A percentile compares a stretch with the other conserved stretches of the same genome.
Evolutionary conservation across 1,140 invertebrate species (phyloP).

Genomic region (Schlechtendalia chinensis): DNA sequence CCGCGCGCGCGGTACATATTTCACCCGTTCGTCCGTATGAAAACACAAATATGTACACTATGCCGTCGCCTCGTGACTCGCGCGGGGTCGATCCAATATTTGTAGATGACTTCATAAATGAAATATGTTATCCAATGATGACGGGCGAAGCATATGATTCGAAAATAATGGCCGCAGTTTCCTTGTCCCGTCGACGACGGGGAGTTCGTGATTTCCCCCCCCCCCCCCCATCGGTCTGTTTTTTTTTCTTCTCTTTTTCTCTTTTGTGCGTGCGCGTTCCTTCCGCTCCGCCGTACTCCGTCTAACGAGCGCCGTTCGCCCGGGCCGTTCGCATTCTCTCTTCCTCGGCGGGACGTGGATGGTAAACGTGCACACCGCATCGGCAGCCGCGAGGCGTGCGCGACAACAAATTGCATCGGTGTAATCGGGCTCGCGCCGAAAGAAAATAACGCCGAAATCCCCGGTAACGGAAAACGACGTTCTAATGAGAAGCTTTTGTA

Average conservation of each 20-base stretch:
- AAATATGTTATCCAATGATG: slow-evolving; percentile 34
- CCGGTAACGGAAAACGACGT: neutral
- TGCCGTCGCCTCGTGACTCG: neutral
- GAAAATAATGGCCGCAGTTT: slow-evolving; percentile 30
- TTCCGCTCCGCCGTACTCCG: slow-evolving; percentile 26
- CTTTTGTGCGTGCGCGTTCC: too few relatives aligned
- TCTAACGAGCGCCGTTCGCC: slow-evolving; percentile 33
- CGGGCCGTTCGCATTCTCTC: neutral
- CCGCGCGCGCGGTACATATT: neutral
- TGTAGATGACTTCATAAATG: slow-evolving; percentile 37
- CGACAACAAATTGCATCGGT: slow-evolving; percentile 30
- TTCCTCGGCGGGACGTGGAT: too few relatives aligned
- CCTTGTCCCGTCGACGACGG: slow-evolving; percentile 20
- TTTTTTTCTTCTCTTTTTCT: too few relatives aligned
- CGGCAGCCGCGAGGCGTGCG: slow-evolving; percentile 5
- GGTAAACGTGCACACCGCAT: neutral
- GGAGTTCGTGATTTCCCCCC: slow-evolving; percentile 2
- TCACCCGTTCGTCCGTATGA: neutral
- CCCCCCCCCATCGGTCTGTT: neutral
- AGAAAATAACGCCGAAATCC: slow-evolving; percentile 33
- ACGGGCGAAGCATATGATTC: slow-evolving; percentile 34
- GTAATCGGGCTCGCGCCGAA: neutral
- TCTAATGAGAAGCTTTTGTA: slow-evolving; percentile 37
- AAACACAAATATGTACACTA: neutral
- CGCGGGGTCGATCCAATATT: slow-evolving; percentile 17